Percentiles rank a stretch among this genome's conserved stretches.
Conservation (phyloP, 2,797 vertebrate genomes). For the Takifugu ocellatus region DNA sequence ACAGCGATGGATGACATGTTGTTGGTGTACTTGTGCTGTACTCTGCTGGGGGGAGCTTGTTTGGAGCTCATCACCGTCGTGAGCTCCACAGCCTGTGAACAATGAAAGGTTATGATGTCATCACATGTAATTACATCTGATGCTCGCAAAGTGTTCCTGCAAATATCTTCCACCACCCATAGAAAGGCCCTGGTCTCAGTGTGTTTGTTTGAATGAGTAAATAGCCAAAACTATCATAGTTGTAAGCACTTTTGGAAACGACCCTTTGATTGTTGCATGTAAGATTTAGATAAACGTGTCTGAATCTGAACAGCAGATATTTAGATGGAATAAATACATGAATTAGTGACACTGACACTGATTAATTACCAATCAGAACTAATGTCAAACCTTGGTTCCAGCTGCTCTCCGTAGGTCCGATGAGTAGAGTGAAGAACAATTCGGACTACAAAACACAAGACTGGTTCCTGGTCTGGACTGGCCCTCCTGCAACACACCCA, state of each 20-base stretch:
- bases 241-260: too few relatives aligned
- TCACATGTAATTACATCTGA: background rate
- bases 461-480: conserved; percentile 71
- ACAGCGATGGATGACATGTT: conserved; percentile 89
- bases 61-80: conserved; percentile 60
- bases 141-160: too few relatives aligned
- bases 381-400: conserved; percentile 79
- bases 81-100: conserved; percentile 59
- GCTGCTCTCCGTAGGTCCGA: conserved; percentile 74
- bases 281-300: too few relatives aligned
- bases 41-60: conserved; percentile 50
- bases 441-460: conserved; percentile 90
- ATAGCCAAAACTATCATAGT: too few relatives aligned
- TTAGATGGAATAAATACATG: too few relatives aligned
- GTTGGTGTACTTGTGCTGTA: conserved; percentile 87
- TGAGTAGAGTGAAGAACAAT: conserved; percentile 85
- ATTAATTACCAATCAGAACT: background rate
- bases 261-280: too few relatives aligned
- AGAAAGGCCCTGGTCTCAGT: too few relatives aligned
- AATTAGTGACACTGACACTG: too few relatives aligned
- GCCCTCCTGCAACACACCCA: conserved; percentile 68
- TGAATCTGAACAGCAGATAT: too few relatives aligned
- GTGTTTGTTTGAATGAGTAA: too few relatives aligned
- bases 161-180: too few relatives aligned
- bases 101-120: conserved; percentile 3